Evolutionary conservation across 2,888 invertebrate species (phyloP).

Genomic region (Cerastis rubricosa): DNA sequence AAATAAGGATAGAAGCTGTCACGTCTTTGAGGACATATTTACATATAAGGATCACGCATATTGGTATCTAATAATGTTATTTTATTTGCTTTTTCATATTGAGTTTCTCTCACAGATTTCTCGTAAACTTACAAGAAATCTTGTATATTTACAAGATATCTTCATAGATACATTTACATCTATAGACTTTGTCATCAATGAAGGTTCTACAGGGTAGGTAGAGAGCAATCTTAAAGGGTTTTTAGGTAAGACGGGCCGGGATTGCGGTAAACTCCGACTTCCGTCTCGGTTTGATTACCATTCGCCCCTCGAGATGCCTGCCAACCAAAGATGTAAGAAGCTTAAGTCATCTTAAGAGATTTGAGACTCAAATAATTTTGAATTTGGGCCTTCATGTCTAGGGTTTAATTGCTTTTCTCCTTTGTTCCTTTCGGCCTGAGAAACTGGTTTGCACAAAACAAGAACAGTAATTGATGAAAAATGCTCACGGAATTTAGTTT

Average conservation of each 20-base stretch:
- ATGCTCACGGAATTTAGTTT: constrained; percentile 3
- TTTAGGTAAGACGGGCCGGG: constrained; percentile 83
- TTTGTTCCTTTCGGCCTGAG: constrained; percentile 34
- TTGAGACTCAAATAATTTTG: constrained; percentile 64
- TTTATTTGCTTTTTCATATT: constrained; percentile 22
- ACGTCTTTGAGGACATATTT: constrained; percentile 3
- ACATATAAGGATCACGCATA: constrained; percentile 18
- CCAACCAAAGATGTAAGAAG: constrained; percentile 74
- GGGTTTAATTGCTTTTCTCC: constrained; percentile 62
- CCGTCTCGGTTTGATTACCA: constrained; percentile 84
- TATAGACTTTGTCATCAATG: constrained; percentile 29
- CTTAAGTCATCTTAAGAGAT: constrained; percentile 69
- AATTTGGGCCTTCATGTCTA: constrained; percentile 56
- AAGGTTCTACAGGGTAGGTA: constrained; percentile 64
- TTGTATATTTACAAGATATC: no score
- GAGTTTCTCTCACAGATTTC: not conserved
- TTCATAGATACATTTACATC: constrained; percentile 6
- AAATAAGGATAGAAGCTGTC: constrained; percentile 21
- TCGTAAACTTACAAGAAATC: not conserved
- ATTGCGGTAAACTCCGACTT: constrained; percentile 81
- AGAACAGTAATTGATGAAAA: constrained; percentile 1
- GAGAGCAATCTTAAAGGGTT: constrained; percentile 81
- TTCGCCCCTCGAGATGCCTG: constrained; percentile 83
- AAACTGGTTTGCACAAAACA: constrained; percentile 11
- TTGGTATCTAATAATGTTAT: not conserved